Conservation (phyloP, 1,140 invertebrate genomes). For the Danaus melanippus region DNA sequence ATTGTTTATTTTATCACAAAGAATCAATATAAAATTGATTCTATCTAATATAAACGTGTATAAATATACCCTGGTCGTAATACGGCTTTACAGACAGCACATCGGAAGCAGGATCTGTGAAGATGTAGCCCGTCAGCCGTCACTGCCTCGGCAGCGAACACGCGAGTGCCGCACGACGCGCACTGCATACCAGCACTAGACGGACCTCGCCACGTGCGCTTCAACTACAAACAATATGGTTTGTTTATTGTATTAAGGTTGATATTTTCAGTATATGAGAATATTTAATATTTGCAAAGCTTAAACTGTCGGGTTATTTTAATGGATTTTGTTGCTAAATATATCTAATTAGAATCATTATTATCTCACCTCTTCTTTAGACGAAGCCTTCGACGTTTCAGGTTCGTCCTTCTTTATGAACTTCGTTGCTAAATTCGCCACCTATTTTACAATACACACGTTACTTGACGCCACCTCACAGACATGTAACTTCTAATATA, state of each 20-base stretch:
- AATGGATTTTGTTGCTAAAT: neutral
- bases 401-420: slow-evolving; percentile 53
- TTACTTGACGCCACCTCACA: neutral
- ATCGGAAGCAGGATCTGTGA: slow-evolving; percentile 58
- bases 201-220: slow-evolving; percentile 49
- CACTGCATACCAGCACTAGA: slow-evolving; percentile 41
- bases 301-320: neutral
- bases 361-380: slow-evolving; percentile 45
- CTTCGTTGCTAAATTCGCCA: slow-evolving; percentile 54
- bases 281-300: neutral
- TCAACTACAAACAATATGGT: slow-evolving; percentile 30
- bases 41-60: too few relatives aligned
- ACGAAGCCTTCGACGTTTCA: slow-evolving; percentile 27
- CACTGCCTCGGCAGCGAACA: slow-evolving; percentile 57
- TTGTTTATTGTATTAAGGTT: too few relatives aligned
- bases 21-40: neutral
- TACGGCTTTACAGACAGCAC: slow-evolving; percentile 50
- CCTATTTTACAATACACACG: slow-evolving; percentile 26
- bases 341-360: neutral
- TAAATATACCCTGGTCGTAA: slow-evolving; percentile 41
- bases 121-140: slow-evolving; percentile 50
- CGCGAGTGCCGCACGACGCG: slow-evolving; percentile 48
- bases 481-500: neutral
- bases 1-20: neutral
- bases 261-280: neutral